These are phyloP conservation scores for Drosophila gaucha DNA, from an alignment of 2,888 invertebrate genomes.

Conservation along the genomic window DNA sequence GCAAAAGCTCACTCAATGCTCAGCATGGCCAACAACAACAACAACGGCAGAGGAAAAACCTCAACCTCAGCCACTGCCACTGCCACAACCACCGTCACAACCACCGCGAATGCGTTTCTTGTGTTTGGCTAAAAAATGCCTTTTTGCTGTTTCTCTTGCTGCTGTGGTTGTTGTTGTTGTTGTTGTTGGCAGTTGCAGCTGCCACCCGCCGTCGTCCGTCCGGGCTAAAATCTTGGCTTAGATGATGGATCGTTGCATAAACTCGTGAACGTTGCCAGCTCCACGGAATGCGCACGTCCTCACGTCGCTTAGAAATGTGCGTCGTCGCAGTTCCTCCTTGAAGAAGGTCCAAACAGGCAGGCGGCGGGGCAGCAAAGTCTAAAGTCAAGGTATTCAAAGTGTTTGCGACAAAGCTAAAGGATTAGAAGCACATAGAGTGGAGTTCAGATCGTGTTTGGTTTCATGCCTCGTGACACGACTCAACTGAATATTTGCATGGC, in stretches of 20 bases:
- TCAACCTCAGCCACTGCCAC: slow-evolving; percentile 33
- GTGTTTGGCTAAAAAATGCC: slow-evolving; percentile 68
- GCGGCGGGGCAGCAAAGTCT: not conserved
- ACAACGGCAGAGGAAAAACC: slow-evolving; percentile 13
- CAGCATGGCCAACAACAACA: slow-evolving; percentile 33
- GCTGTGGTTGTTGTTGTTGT: slow-evolving; percentile 35
- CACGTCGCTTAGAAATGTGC: slow-evolving; percentile 53
- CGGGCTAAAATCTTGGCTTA: slow-evolving; percentile 26
- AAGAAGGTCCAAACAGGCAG: not conserved
- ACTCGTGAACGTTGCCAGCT: slow-evolving; percentile 53
- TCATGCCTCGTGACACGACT: slow-evolving; percentile 5
- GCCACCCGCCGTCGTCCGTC: slow-evolving; percentile 56
- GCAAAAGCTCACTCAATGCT: slow-evolving; percentile 49
- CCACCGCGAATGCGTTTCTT: slow-evolving; percentile 72
- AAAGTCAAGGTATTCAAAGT: slow-evolving; percentile 20
- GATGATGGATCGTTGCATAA: slow-evolving; percentile 77
- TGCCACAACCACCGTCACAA: slow-evolving; percentile 18
- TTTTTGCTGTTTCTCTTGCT: slow-evolving; percentile 54
- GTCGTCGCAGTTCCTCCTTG: slow-evolving; percentile 11
- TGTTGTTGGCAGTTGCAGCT: slow-evolving; percentile 51
- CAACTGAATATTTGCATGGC: not conserved
- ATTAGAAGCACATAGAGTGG: slow-evolving; percentile 24
- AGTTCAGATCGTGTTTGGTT: too few relatives aligned
- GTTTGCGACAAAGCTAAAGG: slow-evolving; percentile 57
- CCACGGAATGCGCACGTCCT: slow-evolving; percentile 49